Evolutionary conservation across 2,888 invertebrate species (phyloP), one percentile per base, ranked within the genome.

Genomic region (Caenorhabditis virilis): DNA sequence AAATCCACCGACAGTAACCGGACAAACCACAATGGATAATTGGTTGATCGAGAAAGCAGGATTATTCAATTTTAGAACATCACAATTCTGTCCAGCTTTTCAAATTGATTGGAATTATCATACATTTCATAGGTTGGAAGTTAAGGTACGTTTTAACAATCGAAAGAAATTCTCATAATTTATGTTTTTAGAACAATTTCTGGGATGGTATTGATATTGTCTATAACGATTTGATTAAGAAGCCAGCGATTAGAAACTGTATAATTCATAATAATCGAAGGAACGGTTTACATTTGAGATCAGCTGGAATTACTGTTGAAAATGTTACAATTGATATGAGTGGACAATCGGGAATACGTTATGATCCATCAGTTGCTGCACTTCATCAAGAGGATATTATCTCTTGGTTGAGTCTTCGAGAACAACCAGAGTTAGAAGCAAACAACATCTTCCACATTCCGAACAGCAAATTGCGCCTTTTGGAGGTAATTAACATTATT

Each of bases 161-260:
- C 13, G 6, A 6, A 9, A 18, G 13, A 30, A 11, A 9, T 18
- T 2, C 16, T 5, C 30, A n/a, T 16, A 47, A 15, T 30, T 25
- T 22, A 26, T 15, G 15, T 36, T 48, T 97, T 18, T 87, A 89
- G 0, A 89, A 93, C 80, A 95, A 95, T 83, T 89, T 91, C 51
- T 91, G 92, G 77, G 93, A 95, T 82, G 98, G 97, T 0, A 86
- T 98, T 26, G 95, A 94, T 27, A 89, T 98, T 38, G 86, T 95
- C 61, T 95, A 95, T 85, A 92, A 95, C 0, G 94, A 98, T 85
- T 89, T 95, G 59, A 93, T 91, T 84, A 91, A 91, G 65, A 86
- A 84, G 55, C 84, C 80, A n/a, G 84, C 83, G 0, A 69, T 83
- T 18, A 41, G 72, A 16, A 57, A 78, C 35, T 66, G 69, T 20